Conservation (phyloP, 2,797 vertebrate species). For the Discoglossus pictus region DNA sequence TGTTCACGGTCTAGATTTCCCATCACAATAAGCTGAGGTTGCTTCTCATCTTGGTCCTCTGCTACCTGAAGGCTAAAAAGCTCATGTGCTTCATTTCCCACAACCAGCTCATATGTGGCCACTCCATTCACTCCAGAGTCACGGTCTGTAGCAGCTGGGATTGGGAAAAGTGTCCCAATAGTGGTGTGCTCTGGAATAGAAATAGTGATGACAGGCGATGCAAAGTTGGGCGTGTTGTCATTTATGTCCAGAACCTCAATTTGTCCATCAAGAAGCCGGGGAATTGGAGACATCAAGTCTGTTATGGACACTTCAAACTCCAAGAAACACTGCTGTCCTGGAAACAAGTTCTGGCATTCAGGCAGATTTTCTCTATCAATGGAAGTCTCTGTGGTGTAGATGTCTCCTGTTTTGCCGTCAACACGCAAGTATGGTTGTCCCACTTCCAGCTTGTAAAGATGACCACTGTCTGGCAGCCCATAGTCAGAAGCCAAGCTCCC, state of each 20-base stretch:
- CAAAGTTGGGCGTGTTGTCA: slow-evolving; percentile 96
- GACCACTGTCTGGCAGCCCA: slow-evolving; percentile 87
- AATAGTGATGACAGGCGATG: slow-evolving; percentile 87
- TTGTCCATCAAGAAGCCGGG: slow-evolving; percentile 90
- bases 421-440: slow-evolving; percentile 89
- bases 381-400: slow-evolving; percentile 92
- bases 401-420: slow-evolving; percentile 92
- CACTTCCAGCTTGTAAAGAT: slow-evolving; percentile 95
- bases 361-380: slow-evolving; percentile 89
- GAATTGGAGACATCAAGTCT: slow-evolving; percentile 81
- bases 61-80: slow-evolving; percentile 93
- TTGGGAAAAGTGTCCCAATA: slow-evolving; percentile 83
- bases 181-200: slow-evolving; percentile 94
- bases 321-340: slow-evolving; percentile 84
- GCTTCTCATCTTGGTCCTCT: slow-evolving; percentile 87
- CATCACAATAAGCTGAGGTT: slow-evolving; percentile 92
- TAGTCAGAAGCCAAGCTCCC: slow-evolving; percentile 90
- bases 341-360: slow-evolving; percentile 87
- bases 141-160: slow-evolving; percentile 86
- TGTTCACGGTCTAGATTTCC: slow-evolving; percentile 91
- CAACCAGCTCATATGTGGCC: slow-evolving; percentile 84
- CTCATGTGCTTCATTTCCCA: slow-evolving; percentile 80
- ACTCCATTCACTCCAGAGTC: slow-evolving; percentile 88
- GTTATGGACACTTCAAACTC: slow-evolving; percentile 98
- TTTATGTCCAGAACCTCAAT: slow-evolving; percentile 94